Conservation (phyloP, 2,113 vertebrate species). For the Rhinoderma darwinii region DNA sequence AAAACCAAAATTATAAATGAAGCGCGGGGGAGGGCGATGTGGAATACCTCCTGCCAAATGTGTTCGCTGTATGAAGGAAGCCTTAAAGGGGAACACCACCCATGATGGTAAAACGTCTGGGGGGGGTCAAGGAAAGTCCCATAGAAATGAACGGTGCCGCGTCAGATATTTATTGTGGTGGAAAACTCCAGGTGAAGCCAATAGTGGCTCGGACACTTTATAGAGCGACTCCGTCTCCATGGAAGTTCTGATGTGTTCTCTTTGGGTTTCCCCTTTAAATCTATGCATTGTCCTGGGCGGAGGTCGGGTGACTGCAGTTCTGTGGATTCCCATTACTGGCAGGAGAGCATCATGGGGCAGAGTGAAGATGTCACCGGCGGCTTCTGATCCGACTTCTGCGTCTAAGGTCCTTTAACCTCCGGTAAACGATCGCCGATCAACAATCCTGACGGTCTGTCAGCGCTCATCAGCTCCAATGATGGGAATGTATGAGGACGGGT, state of each 20-base stretch:
- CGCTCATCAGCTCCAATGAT: too few species aligned
- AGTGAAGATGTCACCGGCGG: background rate
- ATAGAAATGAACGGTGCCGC: too few species aligned
- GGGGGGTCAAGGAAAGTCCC: too few species aligned
- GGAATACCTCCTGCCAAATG: background rate
- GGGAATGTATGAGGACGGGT: too few species aligned
- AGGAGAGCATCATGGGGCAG: too few species aligned
- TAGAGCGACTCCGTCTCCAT: background rate
- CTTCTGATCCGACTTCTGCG: background rate
- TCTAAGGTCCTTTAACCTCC: too few species aligned
- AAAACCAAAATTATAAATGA: conserved; percentile 52
- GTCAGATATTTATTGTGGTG: too few species aligned
- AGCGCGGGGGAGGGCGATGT: background rate
- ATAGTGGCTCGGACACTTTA: too few species aligned
- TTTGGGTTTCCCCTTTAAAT: background rate
- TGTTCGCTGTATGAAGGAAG: background rate
- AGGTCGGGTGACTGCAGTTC: background rate
- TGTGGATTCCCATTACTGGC: background rate
- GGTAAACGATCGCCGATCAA: too few species aligned
- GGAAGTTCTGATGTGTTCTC: background rate
- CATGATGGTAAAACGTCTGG: background rate
- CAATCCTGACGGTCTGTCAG: too few species aligned
- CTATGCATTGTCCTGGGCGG: background rate
- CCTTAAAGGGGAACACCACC: background rate
- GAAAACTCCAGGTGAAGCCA: too few species aligned